Evolutionary conservation across 2,888 invertebrate species (phyloP).

Genomic region (Chymomyza fuscimana): DNA sequence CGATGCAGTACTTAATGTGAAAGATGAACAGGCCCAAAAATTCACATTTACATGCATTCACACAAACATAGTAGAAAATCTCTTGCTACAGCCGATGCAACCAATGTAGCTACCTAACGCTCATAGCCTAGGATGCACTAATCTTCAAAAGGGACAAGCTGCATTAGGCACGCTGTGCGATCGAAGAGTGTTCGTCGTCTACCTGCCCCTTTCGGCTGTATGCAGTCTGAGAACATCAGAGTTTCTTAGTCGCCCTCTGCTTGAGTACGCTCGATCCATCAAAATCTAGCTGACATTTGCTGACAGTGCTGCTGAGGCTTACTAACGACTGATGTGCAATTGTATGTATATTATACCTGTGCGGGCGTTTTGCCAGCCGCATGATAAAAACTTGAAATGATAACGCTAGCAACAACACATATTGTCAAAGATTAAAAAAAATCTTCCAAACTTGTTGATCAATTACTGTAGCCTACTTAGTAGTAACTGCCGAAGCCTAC

Average conservation of each 20-base stretch:
- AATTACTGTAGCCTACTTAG: background rate
- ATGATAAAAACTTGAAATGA: background rate
- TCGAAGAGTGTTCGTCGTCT: background rate
- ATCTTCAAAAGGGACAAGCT: constrained; percentile 59
- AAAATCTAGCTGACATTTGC: background rate
- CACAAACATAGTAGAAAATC: background rate
- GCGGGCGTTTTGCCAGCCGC: background rate
- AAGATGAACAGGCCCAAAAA: background rate
- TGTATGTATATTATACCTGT: background rate
- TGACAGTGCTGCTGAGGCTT: background rate
- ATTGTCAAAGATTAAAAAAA: background rate
- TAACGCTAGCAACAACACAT: background rate
- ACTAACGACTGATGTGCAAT: background rate
- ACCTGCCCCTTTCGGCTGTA: background rate
- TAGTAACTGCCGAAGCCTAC: background rate
- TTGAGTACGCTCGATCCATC: background rate
- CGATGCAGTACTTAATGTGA: background rate
- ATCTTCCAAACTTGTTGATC: background rate
- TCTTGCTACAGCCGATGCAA: background rate
- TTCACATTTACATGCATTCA: background rate
- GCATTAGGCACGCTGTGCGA: constrained; percentile 49
- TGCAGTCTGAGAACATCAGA: background rate
- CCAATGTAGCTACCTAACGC: background rate
- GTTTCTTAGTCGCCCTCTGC: background rate
- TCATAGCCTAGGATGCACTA: constrained; percentile 26